Evolutionary conservation across 2,113 vertebrate species (phyloP).

Genomic region (Ginglymostoma cirratum): DNA sequence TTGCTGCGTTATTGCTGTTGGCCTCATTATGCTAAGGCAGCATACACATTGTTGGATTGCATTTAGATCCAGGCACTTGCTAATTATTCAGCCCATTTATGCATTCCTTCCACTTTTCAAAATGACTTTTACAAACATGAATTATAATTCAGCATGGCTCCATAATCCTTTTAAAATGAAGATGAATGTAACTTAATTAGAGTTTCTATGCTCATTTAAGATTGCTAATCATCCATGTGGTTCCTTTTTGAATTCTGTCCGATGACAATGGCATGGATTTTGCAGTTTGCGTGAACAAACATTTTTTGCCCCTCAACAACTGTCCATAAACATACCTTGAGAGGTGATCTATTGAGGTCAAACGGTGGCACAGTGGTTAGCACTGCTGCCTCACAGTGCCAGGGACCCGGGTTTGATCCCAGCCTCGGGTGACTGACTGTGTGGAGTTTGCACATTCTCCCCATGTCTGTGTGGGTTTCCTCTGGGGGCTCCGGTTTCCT

Average conservation of each 20-base stretch:
- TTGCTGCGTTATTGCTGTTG: not conserved
- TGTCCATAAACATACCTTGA: not conserved
- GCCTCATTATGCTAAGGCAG: not conserved
- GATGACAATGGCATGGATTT: not conserved
- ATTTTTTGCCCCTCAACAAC: not conserved
- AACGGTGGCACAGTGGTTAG: too few relatives aligned
- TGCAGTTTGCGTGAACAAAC: not conserved
- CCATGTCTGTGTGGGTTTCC: too few relatives aligned
- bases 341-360: not conserved
- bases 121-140: not conserved
- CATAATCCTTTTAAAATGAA: not conserved
- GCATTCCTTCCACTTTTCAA: too few relatives aligned
- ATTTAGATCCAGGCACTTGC: not conserved
- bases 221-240: not conserved
- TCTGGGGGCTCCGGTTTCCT: too few relatives aligned
- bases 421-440: too few relatives aligned
- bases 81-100: too few relatives aligned
- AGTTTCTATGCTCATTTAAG: not conserved
- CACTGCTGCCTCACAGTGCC: too few relatives aligned
- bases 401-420: too few relatives aligned
- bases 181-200: not conserved
- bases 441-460: too few relatives aligned
- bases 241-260: not conserved
- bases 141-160: not conserved
- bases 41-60: not conserved